A percentile compares a stretch with the other conserved stretches of the same genome.
Evolutionary conservation across 2,888 invertebrate genomes (phyloP).

Genomic region (Cylloceria caligata): DNA sequence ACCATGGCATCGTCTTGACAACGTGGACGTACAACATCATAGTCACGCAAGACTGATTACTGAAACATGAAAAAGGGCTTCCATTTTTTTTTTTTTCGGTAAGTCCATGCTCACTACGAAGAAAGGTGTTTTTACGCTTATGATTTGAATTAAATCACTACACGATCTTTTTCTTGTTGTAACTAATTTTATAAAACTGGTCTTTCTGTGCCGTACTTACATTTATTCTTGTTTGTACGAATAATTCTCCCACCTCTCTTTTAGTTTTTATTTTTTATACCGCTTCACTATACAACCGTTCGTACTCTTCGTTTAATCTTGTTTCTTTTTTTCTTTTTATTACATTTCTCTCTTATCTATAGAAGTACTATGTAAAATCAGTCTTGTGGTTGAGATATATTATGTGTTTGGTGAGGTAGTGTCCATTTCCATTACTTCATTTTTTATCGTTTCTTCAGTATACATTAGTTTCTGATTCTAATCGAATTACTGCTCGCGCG

Average conservation of each 20-base stretch:
- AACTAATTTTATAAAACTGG: constrained; percentile 75
- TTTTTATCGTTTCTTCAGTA: constrained; percentile 78
- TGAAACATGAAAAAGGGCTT: constrained; percentile 65
- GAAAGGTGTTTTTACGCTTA: constrained; percentile 57
- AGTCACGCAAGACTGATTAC: constrained; percentile 67
- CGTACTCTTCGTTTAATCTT: constrained; percentile 55
- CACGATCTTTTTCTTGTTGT: constrained; percentile 41
- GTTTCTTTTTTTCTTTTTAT: constrained; percentile 68
- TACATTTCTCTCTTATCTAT: constrained; percentile 76
- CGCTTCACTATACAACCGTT: constrained; percentile 42
- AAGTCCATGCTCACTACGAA: constrained; percentile 38
- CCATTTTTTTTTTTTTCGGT: constrained; percentile 48
- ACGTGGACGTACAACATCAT: constrained; percentile 66
- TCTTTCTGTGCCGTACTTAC: constrained; percentile 72
- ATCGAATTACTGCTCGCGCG: constrained; percentile 61
- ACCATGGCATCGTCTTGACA: constrained; percentile 58
- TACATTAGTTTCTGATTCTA: constrained; percentile 78
- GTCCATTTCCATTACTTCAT: constrained; percentile 74
- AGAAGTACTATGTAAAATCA: constrained; percentile 84
- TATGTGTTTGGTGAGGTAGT: constrained; percentile 84
- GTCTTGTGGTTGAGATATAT: constrained; percentile 85
- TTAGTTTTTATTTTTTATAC: constrained; percentile 68
- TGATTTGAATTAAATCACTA: constrained; percentile 56
- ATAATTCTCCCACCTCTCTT: constrained; percentile 20
- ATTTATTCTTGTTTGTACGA: constrained; percentile 45